Conservation (phyloP, 2,888 invertebrate species). For the Rhabditophanes sp. region DNA sequence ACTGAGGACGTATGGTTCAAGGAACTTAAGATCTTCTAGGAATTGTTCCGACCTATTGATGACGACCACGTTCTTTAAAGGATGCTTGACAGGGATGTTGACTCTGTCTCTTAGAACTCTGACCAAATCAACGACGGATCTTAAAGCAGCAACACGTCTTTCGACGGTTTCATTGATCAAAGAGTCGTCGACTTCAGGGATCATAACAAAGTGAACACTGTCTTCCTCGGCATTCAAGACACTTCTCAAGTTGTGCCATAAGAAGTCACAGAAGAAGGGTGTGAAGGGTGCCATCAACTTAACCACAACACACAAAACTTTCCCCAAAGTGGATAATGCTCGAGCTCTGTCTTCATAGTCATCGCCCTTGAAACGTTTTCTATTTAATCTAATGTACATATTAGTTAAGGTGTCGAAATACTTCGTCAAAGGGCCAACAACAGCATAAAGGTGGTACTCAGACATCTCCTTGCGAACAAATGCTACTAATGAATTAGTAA, state of each 20-base stretch:
- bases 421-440: constrained; percentile 76
- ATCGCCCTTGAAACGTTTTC: constrained; percentile 65
- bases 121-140: constrained; percentile 80
- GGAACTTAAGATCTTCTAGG: constrained; percentile 60
- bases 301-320: constrained; percentile 70
- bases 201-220: constrained; percentile 79
- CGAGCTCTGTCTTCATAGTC: constrained; percentile 64
- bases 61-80: constrained; percentile 81
- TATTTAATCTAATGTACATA: constrained; percentile 94
- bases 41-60: constrained; percentile 68
- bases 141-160: constrained; percentile 71
- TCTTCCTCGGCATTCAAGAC: constrained; percentile 33
- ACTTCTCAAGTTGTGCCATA: constrained; percentile 68
- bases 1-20: constrained; percentile 70
- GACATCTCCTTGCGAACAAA: constrained; percentile 79
- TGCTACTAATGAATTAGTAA: constrained; percentile 73
- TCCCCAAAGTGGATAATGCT: constrained; percentile 71
- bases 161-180: constrained; percentile 72
- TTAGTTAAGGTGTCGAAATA: constrained; percentile 95
- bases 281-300: constrained; percentile 92
- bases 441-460: constrained; percentile 77
- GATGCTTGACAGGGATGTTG: constrained; percentile 81
- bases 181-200: constrained; percentile 56
- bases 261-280: constrained; percentile 81
- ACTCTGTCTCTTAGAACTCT: constrained; percentile 78